These are phyloP conservation scores for Clusia tigrina DNA, from an alignment of 2,888 invertebrate species.

Conservation along the genomic window DNA sequence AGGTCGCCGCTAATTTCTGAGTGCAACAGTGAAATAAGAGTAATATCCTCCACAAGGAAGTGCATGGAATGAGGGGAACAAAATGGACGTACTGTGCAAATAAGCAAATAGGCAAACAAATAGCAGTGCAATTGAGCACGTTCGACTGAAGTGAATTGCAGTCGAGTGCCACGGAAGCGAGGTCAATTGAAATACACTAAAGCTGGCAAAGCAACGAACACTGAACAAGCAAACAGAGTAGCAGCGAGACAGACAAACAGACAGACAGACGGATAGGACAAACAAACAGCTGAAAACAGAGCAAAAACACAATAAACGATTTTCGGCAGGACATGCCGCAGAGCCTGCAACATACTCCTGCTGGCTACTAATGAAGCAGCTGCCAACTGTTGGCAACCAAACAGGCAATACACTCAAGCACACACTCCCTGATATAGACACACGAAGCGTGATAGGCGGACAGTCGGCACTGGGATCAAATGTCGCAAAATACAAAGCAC, in stretches of 20 bases:
- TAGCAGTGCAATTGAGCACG: conserved; percentile 58
- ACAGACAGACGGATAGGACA: conserved; percentile 25
- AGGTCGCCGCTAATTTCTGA: conserved; percentile 45
- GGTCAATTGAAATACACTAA: background rate
- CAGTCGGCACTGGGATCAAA: too few species aligned
- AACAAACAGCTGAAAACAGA: conserved; percentile 1
- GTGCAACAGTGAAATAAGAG: conserved; percentile 19
- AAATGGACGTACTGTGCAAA: conserved; percentile 34
- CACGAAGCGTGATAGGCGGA: too few species aligned
- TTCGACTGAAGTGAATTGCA: conserved; percentile 53
- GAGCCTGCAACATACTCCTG: background rate
- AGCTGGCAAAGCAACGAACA: background rate
- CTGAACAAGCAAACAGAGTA: conserved; percentile 6
- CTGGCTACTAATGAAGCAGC: background rate
- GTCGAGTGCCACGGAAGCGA: conserved; percentile 12
- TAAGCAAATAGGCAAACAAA: conserved; percentile 55
- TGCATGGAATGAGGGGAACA: conserved; percentile 22
- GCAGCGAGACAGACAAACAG: conserved; percentile 13
- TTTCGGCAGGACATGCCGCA: conserved; percentile 6
- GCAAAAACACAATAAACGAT: background rate
- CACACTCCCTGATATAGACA: too few species aligned
- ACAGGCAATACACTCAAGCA: too few species aligned
- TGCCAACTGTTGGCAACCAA: background rate
- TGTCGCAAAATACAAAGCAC: too few species aligned
- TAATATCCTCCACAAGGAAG: too few species aligned